These are phyloP conservation scores for Hydractinia echinata DNA, from an alignment of 30 jellyfish, hydroid and myxozoan genomes.

Conservation along the genomic window DNA sequence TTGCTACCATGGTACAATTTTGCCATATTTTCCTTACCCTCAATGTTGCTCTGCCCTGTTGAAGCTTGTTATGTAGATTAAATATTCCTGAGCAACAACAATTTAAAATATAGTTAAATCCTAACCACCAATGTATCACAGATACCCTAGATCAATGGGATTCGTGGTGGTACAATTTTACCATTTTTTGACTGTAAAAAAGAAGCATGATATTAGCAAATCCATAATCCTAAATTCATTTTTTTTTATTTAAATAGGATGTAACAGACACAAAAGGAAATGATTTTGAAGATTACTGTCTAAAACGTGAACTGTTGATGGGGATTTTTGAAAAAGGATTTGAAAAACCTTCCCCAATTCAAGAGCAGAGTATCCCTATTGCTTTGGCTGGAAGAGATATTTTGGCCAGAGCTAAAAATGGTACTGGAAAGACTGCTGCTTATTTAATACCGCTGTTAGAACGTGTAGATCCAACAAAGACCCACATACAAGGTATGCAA, in stretches of 20 bases:
- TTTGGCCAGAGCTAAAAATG: slow-evolving; percentile 96
- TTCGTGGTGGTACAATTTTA: no score
- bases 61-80: no score
- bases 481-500: slow-evolving; percentile 68
- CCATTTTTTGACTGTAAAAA: no score
- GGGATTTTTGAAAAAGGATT: slow-evolving; percentile 91
- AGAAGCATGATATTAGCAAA: no score
- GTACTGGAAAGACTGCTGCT: slow-evolving; percentile 97
- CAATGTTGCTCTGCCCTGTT: no score
- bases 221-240: background rate
- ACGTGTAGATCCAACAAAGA: slow-evolving; percentile 64
- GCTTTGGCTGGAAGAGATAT: slow-evolving; percentile 94
- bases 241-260: slow-evolving; percentile 49
- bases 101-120: background rate
- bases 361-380: slow-evolving; percentile 89
- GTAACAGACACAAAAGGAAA: slow-evolving; percentile 89
- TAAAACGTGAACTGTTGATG: slow-evolving; percentile 80
- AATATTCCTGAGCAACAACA: background rate
- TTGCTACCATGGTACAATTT: no score
- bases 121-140: background rate
- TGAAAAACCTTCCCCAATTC: slow-evolving; percentile 95
- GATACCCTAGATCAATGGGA: background rate
- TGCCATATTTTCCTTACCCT: no score
- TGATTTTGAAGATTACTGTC: slow-evolving; percentile 82
- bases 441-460: slow-evolving; percentile 76